Evolutionary conservation across 2,888 invertebrate genomes (phyloP).

Genomic region (Zelleria hepariella): DNA sequence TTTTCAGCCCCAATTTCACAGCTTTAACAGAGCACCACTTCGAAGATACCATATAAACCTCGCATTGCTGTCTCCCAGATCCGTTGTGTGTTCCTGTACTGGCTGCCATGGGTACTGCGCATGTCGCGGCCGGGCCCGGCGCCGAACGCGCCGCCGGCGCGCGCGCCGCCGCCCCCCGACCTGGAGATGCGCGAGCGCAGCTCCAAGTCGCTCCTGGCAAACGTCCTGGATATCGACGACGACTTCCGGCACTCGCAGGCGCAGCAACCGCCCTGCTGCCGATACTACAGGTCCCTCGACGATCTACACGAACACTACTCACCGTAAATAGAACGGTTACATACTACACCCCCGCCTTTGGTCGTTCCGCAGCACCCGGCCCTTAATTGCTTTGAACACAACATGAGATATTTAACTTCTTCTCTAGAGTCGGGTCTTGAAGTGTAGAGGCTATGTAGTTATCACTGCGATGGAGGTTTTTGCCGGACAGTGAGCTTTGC

Average conservation of each 20-base stretch:
- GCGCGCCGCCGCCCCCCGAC: slow-evolving; percentile 85
- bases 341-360: slow-evolving; percentile 62
- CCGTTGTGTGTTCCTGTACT: slow-evolving; percentile 92
- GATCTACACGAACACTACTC: slow-evolving; percentile 73
- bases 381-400: slow-evolving; percentile 27
- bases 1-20: too few relatives aligned
- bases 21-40: too few relatives aligned
- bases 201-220: slow-evolving; percentile 95
- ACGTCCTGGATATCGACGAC: slow-evolving; percentile 97
- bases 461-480: background rate
- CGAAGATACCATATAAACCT: slow-evolving; percentile 74
- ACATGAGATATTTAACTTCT: background rate
- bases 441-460: background rate
- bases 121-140: slow-evolving; percentile 86
- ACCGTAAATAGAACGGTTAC: slow-evolving; percentile 69
- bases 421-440: background rate
- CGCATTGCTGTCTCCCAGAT: slow-evolving; percentile 70
- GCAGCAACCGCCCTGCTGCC: slow-evolving; percentile 80
- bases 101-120: slow-evolving; percentile 96
- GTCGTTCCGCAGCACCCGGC: slow-evolving; percentile 65
- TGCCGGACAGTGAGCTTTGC: background rate
- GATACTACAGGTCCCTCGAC: slow-evolving; percentile 82
- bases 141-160: slow-evolving; percentile 74
- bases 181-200: slow-evolving; percentile 91
- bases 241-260: slow-evolving; percentile 89